Evolutionary conservation across 2,113 vertebrate species (phyloP).

Genomic region (western clawed frog (Xenopus tropicalis)): DNA sequence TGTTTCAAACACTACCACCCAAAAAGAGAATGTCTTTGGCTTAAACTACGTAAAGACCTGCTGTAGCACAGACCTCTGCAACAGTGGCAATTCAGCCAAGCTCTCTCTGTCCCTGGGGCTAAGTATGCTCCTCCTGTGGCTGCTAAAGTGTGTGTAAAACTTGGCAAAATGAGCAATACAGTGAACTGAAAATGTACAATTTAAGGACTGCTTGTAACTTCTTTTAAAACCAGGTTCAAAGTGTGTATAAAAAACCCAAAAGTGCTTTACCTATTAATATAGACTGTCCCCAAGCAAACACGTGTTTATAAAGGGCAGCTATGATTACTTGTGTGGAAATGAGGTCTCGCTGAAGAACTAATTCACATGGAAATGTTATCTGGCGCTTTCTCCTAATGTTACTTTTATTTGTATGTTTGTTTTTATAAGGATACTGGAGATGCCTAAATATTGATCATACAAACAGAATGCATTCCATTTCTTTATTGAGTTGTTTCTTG

Average conservation of each 20-base stretch:
- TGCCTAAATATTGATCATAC: too few relatives aligned
- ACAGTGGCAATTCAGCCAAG: conserved; percentile 9
- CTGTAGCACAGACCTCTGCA: conserved; percentile 4
- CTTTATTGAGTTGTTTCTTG: too few relatives aligned
- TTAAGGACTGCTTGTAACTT: background rate
- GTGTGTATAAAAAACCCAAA: too few relatives aligned
- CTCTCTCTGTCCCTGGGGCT: conserved; percentile 30
- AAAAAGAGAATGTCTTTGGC: background rate
- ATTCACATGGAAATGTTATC: background rate
- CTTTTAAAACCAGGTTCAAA: background rate
- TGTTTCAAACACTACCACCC: background rate
- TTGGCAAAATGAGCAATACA: background rate
- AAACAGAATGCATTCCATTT: too few relatives aligned
- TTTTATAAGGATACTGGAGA: too few relatives aligned
- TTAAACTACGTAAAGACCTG: conserved; percentile 1
- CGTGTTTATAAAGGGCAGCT: too few relatives aligned
- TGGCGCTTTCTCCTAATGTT: too few relatives aligned
- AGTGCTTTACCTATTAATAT: too few relatives aligned
- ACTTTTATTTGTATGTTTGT: too few relatives aligned
- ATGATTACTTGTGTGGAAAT: conserved; percentile 2
- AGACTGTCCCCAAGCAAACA: too few relatives aligned
- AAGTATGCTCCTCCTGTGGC: conserved; percentile 18
- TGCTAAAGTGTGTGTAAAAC: conserved; percentile 14
- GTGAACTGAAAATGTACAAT: background rate
- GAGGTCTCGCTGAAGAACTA: background rate